A percentile compares a stretch with the other conserved stretches of the same genome.
phyloP scores from a whole-genome alignment of 2,888 invertebrate species.

The Serripes groenlandicus region DNA sequence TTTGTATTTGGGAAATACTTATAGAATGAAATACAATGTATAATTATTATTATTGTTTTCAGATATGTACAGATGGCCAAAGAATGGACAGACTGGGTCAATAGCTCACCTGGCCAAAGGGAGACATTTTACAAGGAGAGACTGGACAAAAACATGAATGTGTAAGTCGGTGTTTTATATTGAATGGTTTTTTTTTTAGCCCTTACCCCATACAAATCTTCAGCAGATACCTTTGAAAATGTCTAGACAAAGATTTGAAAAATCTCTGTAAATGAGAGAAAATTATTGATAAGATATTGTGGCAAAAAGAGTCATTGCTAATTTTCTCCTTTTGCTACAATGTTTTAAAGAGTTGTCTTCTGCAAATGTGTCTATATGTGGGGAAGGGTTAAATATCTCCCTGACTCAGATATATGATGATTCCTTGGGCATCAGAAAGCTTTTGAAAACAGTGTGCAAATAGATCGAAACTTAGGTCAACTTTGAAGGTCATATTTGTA shows the following conservation, averaged over 20 bases:
- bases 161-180: conserved; percentile 53
- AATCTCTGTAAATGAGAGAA: neutral
- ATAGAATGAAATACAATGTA: too few relatives aligned
- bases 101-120: conserved; percentile 77
- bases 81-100: conserved; percentile 84
- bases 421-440: too few relatives aligned
- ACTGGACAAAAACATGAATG: conserved; percentile 45
- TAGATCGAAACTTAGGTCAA: too few relatives aligned
- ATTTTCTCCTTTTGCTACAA: neutral
- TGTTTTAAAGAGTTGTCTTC: too few relatives aligned
- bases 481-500: too few relatives aligned
- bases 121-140: conserved; percentile 76
- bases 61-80: conserved; percentile 81
- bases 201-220: too few relatives aligned
- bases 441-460: too few relatives aligned
- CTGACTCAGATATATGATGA: too few relatives aligned
- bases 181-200: neutral
- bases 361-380: too few relatives aligned
- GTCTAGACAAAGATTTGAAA: neutral
- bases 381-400: too few relatives aligned
- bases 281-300: neutral
- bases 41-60: too few relatives aligned
- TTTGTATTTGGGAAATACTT: too few relatives aligned
- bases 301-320: neutral
- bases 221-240: neutral